Evolutionary conservation across 2,888 invertebrate genomes (phyloP).

Genomic region (Hirtodrosophila cameraria): DNA sequence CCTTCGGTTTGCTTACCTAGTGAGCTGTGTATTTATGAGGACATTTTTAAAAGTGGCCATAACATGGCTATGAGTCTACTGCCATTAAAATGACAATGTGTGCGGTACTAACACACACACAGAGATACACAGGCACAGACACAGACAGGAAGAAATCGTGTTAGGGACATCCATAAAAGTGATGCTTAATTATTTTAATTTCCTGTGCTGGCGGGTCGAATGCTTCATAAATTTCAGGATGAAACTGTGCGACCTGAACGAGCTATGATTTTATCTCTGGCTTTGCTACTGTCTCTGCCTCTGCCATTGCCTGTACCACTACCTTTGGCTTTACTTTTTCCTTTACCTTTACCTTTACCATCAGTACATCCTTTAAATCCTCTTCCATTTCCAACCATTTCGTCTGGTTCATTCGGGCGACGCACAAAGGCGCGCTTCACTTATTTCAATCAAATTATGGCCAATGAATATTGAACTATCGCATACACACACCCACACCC

Average conservation of each 20-base stretch:
- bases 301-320: neutral
- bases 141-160: neutral
- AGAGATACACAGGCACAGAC: neutral
- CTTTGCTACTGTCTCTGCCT: neutral
- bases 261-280: neutral
- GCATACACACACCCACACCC: constrained; percentile 22
- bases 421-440: constrained; percentile 71
- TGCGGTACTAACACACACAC: constrained; percentile 22
- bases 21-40: constrained; percentile 32
- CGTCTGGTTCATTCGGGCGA: constrained; percentile 63
- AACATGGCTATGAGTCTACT: constrained; percentile 27
- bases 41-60: constrained; percentile 31
- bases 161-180: constrained; percentile 26
- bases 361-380: neutral
- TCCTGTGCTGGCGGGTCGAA: constrained; percentile 55
- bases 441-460: constrained; percentile 79
- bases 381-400: neutral
- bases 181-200: constrained; percentile 65
- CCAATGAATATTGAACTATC: constrained; percentile 79
- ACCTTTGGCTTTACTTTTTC: neutral
- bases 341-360: neutral
- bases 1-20: constrained; percentile 5
- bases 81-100: constrained; percentile 48
- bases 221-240: constrained; percentile 66
- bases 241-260: constrained; percentile 47